Evolutionary conservation across 2,888 invertebrate species (phyloP).

Genomic region (Steinernema hermaphroditum): DNA sequence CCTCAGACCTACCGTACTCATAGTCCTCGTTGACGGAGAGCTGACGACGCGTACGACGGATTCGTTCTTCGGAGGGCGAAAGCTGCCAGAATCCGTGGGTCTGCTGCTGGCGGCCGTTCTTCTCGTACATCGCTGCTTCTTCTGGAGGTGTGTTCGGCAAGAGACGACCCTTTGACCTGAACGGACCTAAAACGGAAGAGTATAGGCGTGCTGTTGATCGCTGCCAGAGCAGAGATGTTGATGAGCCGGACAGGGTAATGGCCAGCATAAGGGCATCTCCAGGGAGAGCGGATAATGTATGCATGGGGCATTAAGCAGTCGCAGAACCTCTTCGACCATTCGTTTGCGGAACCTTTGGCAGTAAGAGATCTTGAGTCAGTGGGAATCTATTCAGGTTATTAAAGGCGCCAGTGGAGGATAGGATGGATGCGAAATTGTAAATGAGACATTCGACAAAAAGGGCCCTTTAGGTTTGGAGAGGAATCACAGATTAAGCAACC

Average conservation of each 20-base stretch:
- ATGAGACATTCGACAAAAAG: no score
- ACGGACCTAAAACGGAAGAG: background rate
- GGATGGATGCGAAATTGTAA: no score
- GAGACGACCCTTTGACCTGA: conserved; percentile 1
- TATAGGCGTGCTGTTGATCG: background rate
- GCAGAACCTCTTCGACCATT: no score
- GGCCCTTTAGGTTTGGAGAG: no score
- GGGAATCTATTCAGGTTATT: no score
- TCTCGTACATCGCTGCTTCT: conserved; percentile 3
- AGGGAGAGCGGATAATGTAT: background rate
- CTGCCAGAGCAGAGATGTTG: background rate
- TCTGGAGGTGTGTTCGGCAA: conserved; percentile 3
- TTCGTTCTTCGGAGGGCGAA: conserved; percentile 8
- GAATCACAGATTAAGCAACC: no score
- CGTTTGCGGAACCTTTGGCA: no score
- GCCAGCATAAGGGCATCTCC: background rate
- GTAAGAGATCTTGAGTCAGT: no score
- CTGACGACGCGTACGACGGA: conserved; percentile 10
- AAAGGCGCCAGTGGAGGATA: no score
- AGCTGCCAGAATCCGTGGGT: conserved; percentile 14
- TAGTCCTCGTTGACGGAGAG: conserved; percentile 24
- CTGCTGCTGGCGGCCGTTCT: background rate
- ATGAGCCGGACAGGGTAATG: background rate
- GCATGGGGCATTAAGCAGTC: background rate
- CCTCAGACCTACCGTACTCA: conserved; percentile 1